Base-by-base conservation (phyloP, 2,888 invertebrate genomes). In the Drosophila mimetica region DNA sequence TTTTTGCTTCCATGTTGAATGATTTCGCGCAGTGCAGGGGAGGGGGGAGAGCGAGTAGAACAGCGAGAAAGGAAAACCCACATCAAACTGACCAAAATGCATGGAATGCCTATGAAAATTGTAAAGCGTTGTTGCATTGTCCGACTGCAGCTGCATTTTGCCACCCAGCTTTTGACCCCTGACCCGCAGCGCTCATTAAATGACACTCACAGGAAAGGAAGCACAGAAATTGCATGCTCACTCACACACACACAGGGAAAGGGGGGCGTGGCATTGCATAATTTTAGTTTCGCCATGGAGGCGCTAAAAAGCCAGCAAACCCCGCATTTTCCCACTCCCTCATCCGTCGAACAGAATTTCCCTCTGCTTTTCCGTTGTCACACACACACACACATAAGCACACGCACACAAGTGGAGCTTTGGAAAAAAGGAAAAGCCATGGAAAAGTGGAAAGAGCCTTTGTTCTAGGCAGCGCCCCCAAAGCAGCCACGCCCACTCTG, bases 41-140 rank as follows among this genome's bases (percentile, higher is more conserved):
- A 2, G 34, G 16, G 53, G 47, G 53, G 34, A 20, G 51, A 54
- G 34, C 64, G 30, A 18, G 42, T 52, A 25, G 25, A 25, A 50
- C 52, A 69, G 51, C 52, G 67, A 69, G 79, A 65, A 78, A 86
- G 72, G 71, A 73, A 77, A 82, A 80, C 80, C 86, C 86, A 86
- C 86, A 83, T 86, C 86, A 83, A 84, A 86, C 83, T 80, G 86
- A 86, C 86, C 83, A 83, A 86, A 83, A 80, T 83, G 83, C 83
- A 83, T 79, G 84, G 86, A 80, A 84, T 81, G 79, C 77, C 81
- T 75, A 81, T 78, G 83, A 77, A 86, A 83, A 82, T 82, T 80
- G 83, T 82, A 80, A 76, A 75, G 74, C 82, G 71, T 67, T 76
- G 82, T 74, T 82, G 47, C 73, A 60, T 72, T 65, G 61, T 69